A percentile compares a stretch with the other conserved stretches of the same genome.
Evolutionary conservation across 92 coral and sea anemone genomes (phyloP).

Genomic region (Micromussa lordhowensis): DNA sequence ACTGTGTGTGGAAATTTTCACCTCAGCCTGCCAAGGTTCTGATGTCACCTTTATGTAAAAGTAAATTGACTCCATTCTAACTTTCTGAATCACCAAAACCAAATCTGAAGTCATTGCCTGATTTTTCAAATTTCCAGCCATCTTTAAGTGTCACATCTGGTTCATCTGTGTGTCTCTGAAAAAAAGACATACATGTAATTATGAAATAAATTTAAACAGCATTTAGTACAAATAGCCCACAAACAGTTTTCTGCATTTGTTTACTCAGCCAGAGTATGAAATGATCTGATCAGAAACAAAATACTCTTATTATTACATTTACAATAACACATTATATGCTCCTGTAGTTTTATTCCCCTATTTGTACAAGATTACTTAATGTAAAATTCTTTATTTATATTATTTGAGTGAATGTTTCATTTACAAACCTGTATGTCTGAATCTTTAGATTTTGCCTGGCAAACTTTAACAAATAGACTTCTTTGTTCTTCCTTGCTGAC

Average conservation of each 20-base stretch:
- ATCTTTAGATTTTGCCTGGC: conserved; percentile 37
- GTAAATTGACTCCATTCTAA: neutral
- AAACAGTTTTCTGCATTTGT: too few relatives aligned
- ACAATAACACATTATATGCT: too few relatives aligned
- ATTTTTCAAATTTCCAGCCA: conserved; percentile 69
- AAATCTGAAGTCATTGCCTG: conserved; percentile 69
- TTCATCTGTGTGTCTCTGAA: conserved; percentile 5
- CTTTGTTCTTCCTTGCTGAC: conserved; percentile 69
- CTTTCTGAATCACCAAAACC: conserved; percentile 44
- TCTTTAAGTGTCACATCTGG: neutral
- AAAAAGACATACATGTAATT: neutral
- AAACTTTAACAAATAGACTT: conserved; percentile 74
- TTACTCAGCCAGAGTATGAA: too few relatives aligned
- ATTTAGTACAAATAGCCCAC: too few relatives aligned
- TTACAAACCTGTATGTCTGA: conserved; percentile 17
- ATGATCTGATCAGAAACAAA: too few relatives aligned
- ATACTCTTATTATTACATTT: too few relatives aligned
- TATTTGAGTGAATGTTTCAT: too few relatives aligned
- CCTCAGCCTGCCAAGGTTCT: neutral
- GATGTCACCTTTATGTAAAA: too few relatives aligned
- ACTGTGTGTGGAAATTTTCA: neutral
- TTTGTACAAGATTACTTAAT: too few relatives aligned
- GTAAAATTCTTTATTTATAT: too few relatives aligned
- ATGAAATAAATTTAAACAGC: neutral
- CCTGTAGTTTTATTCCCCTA: too few relatives aligned